Base-by-base conservation (phyloP, 2,113 vertebrate species). In the Narcine bancroftii region DNA sequence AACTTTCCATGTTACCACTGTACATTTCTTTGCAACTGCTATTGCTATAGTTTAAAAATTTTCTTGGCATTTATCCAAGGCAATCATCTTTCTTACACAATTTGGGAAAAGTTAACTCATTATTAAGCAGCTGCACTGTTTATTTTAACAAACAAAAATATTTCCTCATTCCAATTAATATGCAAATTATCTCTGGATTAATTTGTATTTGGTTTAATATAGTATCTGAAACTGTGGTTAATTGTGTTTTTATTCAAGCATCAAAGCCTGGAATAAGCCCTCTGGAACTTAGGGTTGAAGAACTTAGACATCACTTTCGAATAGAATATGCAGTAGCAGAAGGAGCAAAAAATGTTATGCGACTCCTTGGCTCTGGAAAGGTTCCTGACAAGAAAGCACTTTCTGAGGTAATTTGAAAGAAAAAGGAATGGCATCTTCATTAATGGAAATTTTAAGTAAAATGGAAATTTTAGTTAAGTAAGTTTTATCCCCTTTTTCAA, bases 301-400 rank as follows among this genome's bases (percentile, higher is more conserved):
- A 99, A 95, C 94, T 99, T 93, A 96, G 98, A 93, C 99, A 99
- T 95, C 99, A 99, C 93, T 98, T 98, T 94, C 97, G 96, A 96
- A 99, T 99, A 95, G 98, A 99, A 94, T 99, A 98, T 92, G 99
- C 99, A 73, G 98, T 99, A 92, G 98, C 98, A 21, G 99, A 99
- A 95, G 99, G 99, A 94, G 98, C 99, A 95, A 99, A 99, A 95
- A 99, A 99, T 85, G 99, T 99, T 94, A 99, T 99, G 98, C 99
- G 99, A 95, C 97, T 99, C 92, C 96, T 99, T 94, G 98, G 98
- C 93, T 96, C 99, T 65, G 98, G 98, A 93, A 99, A 99, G 95
- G 97, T 99, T 94, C 97, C 98, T 0, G 99, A 99, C 95, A 98
- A 99, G 95, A 99, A 97, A 95, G 98, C 98, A 79, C 98, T 98